Evolutionary conservation across 1,140 invertebrate genomes (phyloP).

Genomic region (Habropoda laboriosa): DNA sequence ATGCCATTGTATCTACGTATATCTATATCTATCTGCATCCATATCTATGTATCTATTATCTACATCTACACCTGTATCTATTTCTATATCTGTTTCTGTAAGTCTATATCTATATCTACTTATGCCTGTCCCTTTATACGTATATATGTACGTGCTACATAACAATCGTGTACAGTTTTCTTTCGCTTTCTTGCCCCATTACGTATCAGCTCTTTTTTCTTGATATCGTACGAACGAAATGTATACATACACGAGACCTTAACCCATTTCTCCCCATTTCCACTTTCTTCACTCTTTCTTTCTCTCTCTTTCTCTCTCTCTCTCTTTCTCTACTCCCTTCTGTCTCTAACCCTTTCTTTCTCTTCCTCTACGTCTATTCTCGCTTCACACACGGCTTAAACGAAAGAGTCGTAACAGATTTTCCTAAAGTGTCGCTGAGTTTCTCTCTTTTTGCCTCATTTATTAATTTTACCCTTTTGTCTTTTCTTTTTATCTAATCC

Average conservation of each 20-base stretch:
- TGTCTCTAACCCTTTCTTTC: constrained; percentile 26
- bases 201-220: constrained; percentile 31
- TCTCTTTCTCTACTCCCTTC: neutral
- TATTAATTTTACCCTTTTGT: neutral
- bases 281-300: constrained; percentile 17
- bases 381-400: neutral
- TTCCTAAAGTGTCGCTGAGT: constrained; percentile 26
- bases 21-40: constrained; percentile 3
- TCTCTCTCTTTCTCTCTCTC: constrained; percentile 22
- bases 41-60: neutral
- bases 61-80: constrained; percentile 9
- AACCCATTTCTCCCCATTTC: neutral
- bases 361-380: neutral
- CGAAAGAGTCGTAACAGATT: neutral
- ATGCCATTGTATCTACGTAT: too few species aligned
- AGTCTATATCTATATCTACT: neutral
- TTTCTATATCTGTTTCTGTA: constrained; percentile 1
- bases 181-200: constrained; percentile 33
- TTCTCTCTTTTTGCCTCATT: constrained; percentile 25
- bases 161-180: neutral
- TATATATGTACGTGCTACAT: constrained; percentile 10
- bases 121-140: constrained; percentile 27
- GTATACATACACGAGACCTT: neutral
- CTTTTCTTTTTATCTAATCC: neutral
- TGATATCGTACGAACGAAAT: neutral